Percentiles rank a stretch among this genome's conserved stretches.
Evolutionary conservation across 2,888 invertebrate species (phyloP).

Genomic region (Tridacna crocea): DNA sequence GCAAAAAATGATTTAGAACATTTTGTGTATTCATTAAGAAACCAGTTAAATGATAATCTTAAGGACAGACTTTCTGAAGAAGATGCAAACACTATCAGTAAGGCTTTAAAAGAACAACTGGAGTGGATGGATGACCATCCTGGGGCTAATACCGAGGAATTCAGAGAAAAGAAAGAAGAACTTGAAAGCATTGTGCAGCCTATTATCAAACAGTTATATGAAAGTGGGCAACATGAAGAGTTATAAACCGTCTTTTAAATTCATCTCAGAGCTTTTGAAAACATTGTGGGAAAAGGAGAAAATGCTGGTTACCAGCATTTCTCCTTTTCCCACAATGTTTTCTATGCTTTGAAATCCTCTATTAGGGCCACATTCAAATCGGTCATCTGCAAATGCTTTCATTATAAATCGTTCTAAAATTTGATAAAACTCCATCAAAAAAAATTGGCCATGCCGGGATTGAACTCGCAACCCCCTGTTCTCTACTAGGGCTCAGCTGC

Average conservation of each 20-base stretch:
- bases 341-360: neutral
- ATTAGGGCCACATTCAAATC: too few relatives aligned
- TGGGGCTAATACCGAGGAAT: constrained; percentile 95
- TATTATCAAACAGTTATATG: constrained; percentile 97
- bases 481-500: too few relatives aligned
- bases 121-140: constrained; percentile 98
- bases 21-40: constrained; percentile 98
- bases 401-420: too few relatives aligned
- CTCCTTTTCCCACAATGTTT: neutral
- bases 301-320: neutral
- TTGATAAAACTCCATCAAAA: too few relatives aligned
- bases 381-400: too few relatives aligned
- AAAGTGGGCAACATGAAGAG: constrained; percentile 85
- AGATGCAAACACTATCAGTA: constrained; percentile 96
- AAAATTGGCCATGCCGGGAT: too few relatives aligned
- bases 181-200: constrained; percentile 97
- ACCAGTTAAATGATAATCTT: constrained; percentile 98
- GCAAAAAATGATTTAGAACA: constrained; percentile 97
- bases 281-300: neutral
- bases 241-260: constrained; percentile 17
- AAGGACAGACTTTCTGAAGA: constrained; percentile 94
- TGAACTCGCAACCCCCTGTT: too few relatives aligned
- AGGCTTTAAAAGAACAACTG: constrained; percentile 96
- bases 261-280: neutral
- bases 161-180: constrained; percentile 96